phyloP scores from a whole-genome alignment of 2,888 invertebrate species.

The Harpalus rufipes region DNA sequence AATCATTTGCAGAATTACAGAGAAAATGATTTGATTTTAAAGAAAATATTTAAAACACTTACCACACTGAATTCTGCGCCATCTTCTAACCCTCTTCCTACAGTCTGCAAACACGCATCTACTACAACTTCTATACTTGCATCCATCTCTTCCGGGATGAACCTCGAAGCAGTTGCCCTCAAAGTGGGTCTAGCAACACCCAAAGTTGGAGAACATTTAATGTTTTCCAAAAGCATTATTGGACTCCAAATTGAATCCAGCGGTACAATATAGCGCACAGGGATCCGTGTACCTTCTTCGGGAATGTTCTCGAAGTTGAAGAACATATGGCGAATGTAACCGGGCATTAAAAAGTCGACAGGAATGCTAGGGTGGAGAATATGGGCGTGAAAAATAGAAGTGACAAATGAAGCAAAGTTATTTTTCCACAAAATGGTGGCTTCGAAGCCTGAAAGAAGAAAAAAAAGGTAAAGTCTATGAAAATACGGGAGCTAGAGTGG shows the following conservation, averaged over 20 bases:
- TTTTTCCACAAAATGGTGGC: slow-evolving; percentile 22
- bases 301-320: slow-evolving; percentile 10
- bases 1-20: too few relatives aligned
- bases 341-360: neutral
- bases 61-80: neutral
- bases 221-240: neutral
- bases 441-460: neutral
- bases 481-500: too few relatives aligned
- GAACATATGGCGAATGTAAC: slow-evolving; percentile 1
- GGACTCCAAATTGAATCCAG: slow-evolving; percentile 1
- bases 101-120: neutral
- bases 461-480: too few relatives aligned
- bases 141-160: neutral
- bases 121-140: neutral
- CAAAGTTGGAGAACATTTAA: neutral
- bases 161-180: neutral
- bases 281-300: neutral
- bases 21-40: too few relatives aligned
- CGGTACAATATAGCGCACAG: neutral
- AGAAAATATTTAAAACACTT: neutral
- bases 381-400: neutral
- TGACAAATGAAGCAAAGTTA: neutral
- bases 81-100: neutral
- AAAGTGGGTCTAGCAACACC: neutral
- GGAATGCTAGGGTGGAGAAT: neutral